Evolutionary conservation across 2,797 vertebrate genomes (phyloP).

Genomic region (Dermochelys coriacea): DNA sequence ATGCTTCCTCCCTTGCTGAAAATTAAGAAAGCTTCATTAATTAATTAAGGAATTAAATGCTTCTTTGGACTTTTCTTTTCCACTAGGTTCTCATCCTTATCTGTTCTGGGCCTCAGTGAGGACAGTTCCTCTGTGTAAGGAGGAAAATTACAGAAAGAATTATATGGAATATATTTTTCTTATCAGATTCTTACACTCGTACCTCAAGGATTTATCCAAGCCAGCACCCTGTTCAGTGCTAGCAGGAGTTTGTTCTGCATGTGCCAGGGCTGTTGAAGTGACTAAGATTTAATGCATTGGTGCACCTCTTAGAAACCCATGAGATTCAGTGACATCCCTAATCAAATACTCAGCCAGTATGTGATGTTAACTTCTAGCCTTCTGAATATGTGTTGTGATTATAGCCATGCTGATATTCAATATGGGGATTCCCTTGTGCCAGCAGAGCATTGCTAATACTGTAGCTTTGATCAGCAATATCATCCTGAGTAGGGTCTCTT

Average conservation of each 20-base stretch:
- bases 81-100: neutral
- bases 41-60: neutral
- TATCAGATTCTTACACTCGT: neutral
- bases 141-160: neutral
- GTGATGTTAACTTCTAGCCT: neutral
- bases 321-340: neutral
- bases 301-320: neutral
- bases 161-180: neutral
- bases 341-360: neutral
- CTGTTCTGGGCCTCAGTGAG: neutral
- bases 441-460: neutral
- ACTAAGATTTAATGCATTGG: neutral
- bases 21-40: neutral
- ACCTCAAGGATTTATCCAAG: neutral
- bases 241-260: neutral
- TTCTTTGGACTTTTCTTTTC: neutral
- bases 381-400: neutral
- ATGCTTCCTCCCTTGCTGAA: neutral
- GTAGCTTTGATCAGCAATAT: neutral
- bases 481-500: neutral
- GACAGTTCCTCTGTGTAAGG: neutral
- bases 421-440: neutral
- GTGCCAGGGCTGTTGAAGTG: neutral
- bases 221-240: neutral
- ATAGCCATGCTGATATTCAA: neutral